Conservation (phyloP, 2,797 vertebrate species). For the Coccyzus lansbergi region DNA sequence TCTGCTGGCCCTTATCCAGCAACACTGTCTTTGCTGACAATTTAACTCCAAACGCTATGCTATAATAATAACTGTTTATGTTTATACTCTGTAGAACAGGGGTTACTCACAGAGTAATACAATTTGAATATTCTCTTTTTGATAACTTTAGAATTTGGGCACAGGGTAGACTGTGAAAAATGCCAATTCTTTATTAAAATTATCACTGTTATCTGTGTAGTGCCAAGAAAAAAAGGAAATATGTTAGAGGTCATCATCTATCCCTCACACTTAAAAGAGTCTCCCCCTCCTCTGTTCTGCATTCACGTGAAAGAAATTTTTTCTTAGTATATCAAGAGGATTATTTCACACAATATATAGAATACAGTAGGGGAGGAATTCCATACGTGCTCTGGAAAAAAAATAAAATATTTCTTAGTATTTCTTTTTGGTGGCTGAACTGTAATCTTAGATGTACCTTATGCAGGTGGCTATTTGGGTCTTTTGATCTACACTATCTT, state of each 20-base stretch:
- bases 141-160: background rate
- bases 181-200: background rate
- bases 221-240: background rate
- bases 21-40: background rate
- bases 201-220: rapidly evolving
- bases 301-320: background rate
- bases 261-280: background rate
- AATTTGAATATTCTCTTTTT: background rate
- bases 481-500: background rate
- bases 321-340: background rate
- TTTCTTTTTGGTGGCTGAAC: background rate
- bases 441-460: background rate
- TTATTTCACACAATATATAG: background rate
- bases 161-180: background rate
- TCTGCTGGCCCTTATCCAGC: background rate
- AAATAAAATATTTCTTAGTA: background rate
- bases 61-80: background rate
- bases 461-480: background rate
- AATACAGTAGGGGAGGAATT: background rate
- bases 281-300: rapidly evolving
- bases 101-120: background rate
- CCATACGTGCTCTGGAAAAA: background rate
- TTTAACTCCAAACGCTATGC: background rate
- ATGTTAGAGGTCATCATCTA: background rate
- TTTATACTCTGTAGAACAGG: background rate